Conservation (phyloP, 2,797 vertebrate genomes). For the Tragelaphus oryx region DNA sequence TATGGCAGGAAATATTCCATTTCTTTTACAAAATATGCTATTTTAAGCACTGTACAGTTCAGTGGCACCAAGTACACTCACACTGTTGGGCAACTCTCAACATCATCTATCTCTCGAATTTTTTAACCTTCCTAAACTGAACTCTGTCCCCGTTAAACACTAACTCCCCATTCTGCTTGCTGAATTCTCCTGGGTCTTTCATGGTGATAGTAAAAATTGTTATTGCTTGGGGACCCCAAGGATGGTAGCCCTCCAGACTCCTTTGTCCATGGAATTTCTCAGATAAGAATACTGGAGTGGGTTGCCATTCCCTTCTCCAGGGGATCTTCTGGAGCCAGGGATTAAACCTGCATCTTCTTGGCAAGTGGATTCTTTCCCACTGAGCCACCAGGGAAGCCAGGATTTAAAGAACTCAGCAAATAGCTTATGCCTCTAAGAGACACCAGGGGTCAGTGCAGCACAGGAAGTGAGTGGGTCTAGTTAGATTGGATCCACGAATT, state of each 20-base stretch:
- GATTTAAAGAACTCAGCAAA: not conserved
- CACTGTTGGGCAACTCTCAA: not conserved
- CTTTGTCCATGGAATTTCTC: not conserved
- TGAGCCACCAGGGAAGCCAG: not conserved
- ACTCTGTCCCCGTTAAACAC: not conserved
- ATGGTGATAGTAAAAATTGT: not conserved
- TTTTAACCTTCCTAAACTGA: not conserved
- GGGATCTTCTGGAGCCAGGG: not conserved
- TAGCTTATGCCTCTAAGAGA: not conserved
- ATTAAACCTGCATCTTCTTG: not conserved
- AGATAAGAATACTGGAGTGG: not conserved
- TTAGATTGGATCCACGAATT: fast-evolving
- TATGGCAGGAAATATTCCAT: not conserved
- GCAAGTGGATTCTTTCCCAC: not conserved
- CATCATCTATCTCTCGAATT: not conserved
- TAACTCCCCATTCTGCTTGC: not conserved
- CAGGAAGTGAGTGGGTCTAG: not conserved
- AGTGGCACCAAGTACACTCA: not conserved
- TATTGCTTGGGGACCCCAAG: not conserved
- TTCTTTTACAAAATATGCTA: not conserved
- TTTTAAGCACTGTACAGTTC: not conserved
- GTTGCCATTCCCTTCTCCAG: not conserved
- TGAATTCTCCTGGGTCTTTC: not conserved
- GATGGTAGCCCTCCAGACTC: not conserved
- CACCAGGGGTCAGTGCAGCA: slow-evolving; percentile 52